Conservation (phyloP, 2,888 invertebrate species). For the Amphimallon solstitiale region DNA sequence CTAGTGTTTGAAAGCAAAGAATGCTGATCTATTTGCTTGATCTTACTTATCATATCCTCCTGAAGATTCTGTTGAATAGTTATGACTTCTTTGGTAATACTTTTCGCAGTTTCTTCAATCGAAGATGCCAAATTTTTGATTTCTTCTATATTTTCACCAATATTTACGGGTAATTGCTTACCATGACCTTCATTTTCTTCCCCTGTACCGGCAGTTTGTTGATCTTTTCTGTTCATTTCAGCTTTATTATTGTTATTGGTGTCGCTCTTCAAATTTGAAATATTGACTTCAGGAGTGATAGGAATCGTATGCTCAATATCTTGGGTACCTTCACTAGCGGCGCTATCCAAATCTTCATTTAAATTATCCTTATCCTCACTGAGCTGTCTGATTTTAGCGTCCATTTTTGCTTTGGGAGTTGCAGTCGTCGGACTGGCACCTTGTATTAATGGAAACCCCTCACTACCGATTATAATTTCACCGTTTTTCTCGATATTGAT, state of each 20-base stretch:
- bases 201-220: background rate
- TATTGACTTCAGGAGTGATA: background rate
- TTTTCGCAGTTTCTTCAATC: slow-evolving; percentile 46
- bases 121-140: slow-evolving; percentile 45
- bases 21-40: slow-evolving; percentile 48
- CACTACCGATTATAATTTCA: slow-evolving; percentile 49
- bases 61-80: slow-evolving; percentile 42
- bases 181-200: background rate
- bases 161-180: background rate
- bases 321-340: background rate
- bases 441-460: slow-evolving; percentile 44
- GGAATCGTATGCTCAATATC: too few species aligned
- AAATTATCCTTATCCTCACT: slow-evolving; percentile 25
- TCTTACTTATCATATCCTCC: slow-evolving; percentile 31
- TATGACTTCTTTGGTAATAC: slow-evolving; percentile 45
- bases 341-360: background rate
- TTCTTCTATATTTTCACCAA: slow-evolving; percentile 38
- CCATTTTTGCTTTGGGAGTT: slow-evolving; percentile 28
- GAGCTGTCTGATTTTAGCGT: slow-evolving; percentile 12
- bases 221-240: slow-evolving; percentile 1
- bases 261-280: slow-evolving; percentile 14
- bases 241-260: slow-evolving; percentile 33
- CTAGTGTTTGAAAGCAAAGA: slow-evolving; percentile 57
- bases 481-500: slow-evolving; percentile 56
- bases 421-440: slow-evolving; percentile 51